phyloP scores from a whole-genome alignment of 2,797 vertebrate genomes.

The Amblyraja radiata region DNA sequence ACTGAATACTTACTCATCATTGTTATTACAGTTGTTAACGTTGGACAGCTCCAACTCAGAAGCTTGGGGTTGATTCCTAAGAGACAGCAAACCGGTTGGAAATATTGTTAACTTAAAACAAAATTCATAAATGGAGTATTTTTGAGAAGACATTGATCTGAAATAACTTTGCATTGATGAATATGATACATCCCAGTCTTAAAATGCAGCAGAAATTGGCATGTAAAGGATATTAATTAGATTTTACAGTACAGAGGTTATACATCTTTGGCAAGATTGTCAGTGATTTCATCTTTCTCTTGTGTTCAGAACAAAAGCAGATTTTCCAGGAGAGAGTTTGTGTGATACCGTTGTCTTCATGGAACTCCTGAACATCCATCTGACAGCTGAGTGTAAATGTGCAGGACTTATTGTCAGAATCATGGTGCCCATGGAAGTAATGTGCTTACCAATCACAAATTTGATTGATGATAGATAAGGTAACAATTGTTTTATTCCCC shows the following conservation, averaged over 20 bases:
- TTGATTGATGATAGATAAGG: background rate
- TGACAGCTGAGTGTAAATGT: background rate
- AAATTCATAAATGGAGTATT: background rate
- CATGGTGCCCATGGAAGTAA: background rate
- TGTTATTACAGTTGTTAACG: conserved; percentile 86
- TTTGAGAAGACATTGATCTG: background rate
- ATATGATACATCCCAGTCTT: background rate
- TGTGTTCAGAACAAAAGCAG: background rate
- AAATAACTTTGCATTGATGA: background rate
- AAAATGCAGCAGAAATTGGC: background rate
- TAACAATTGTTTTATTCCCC: background rate
- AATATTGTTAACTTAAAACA: background rate
- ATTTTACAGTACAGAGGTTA: background rate
- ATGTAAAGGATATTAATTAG: background rate
- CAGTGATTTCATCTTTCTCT: background rate
- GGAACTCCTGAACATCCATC: background rate
- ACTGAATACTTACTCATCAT: conserved; percentile 69
- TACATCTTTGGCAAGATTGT: background rate
- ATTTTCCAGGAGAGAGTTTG: background rate
- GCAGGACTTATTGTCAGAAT: background rate
- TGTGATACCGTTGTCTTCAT: background rate
- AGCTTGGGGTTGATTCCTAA: conserved; percentile 51
- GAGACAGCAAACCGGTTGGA: conserved; percentile 44
- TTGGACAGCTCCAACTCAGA: conserved; percentile 61
- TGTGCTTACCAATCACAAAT: background rate